Conservation (phyloP, 1,140 invertebrate genomes). For the Halotydeus destructor region DNA sequence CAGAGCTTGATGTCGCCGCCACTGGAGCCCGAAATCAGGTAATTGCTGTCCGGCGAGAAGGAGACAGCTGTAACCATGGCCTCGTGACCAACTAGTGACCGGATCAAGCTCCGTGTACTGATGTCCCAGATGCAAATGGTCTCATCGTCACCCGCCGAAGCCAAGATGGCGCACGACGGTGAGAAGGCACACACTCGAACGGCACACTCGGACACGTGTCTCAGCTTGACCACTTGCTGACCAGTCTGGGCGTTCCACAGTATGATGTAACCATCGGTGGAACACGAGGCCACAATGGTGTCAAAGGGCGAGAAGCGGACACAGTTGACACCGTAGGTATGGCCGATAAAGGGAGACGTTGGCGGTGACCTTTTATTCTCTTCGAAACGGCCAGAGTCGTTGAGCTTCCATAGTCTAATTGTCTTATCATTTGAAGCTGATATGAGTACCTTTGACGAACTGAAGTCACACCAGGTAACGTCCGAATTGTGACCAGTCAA, state of each 20-base stretch:
- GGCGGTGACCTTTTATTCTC: conserved; percentile 16
- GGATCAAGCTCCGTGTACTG: conserved; percentile 35
- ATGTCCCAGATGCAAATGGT: conserved; percentile 49
- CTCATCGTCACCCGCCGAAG: conserved; percentile 50
- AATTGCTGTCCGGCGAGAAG: conserved; percentile 42
- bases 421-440: conserved; percentile 27
- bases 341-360: conserved; percentile 25
- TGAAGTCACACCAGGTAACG: conserved; percentile 22
- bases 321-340: conserved; percentile 26
- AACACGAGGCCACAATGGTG: conserved; percentile 42
- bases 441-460: conserved; percentile 19
- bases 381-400: conserved; percentile 17
- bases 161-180: conserved; percentile 37
- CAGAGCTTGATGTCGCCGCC: conserved; percentile 42
- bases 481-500: conserved; percentile 16
- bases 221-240: conserved; percentile 35
- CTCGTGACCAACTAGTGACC: conserved; percentile 41
- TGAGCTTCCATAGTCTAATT: conserved; percentile 23
- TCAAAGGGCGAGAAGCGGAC: conserved; percentile 43
- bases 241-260: conserved; percentile 43
- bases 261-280: conserved; percentile 46
- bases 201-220: conserved; percentile 38
- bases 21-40: conserved; percentile 40
- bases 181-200: conserved; percentile 45
- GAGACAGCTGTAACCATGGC: conserved; percentile 32